Conservation (phyloP, 2,113 vertebrate species). For the Regulus satrapa region DNA sequence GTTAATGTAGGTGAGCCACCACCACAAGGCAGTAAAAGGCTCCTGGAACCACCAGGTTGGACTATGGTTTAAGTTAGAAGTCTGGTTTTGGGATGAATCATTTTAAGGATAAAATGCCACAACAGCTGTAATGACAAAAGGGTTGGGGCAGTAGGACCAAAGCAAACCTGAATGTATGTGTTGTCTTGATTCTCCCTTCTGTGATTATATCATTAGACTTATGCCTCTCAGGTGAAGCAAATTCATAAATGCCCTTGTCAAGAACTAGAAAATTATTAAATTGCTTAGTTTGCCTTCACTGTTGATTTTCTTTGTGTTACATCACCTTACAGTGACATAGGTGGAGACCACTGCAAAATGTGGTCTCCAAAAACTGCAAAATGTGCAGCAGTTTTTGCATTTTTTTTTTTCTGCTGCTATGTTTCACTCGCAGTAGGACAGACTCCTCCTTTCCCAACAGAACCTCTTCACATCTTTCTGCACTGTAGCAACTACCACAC, state of each 20-base stretch:
- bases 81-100: neutral
- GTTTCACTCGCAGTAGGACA: neutral
- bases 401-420: neutral
- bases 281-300: neutral
- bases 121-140: neutral
- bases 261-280: neutral
- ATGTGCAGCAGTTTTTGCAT: rapidly evolving
- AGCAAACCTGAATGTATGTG: neutral
- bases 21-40: neutral
- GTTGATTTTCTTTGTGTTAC: neutral
- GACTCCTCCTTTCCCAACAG: neutral
- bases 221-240: neutral
- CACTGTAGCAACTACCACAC: neutral
- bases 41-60: neutral
- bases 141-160: neutral
- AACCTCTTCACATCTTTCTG: neutral
- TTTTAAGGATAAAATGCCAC: neutral
- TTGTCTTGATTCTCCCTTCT: neutral
- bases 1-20: neutral
- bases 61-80: neutral
- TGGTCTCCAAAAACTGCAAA: no score
- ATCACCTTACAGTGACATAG: neutral
- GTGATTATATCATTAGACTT: neutral
- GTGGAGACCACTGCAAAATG: neutral
- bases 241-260: neutral